Evolutionary conservation across 2,888 invertebrate genomes (phyloP), one percentile per base, ranked within the genome.

Genomic region (Brachycybe producta): DNA sequence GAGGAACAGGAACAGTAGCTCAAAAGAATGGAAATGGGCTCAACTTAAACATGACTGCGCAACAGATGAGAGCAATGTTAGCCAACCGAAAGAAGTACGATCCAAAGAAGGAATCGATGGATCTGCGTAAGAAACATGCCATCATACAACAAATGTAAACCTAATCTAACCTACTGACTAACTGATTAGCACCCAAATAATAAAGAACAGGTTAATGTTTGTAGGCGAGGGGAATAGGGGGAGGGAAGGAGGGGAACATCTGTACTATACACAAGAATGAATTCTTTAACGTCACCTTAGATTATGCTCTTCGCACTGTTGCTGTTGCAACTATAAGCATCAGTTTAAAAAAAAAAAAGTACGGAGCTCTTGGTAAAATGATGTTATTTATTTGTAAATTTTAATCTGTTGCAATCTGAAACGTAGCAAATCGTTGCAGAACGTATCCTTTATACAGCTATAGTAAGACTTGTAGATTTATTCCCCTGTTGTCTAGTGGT

Each of bases 71-170:
- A 50, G 87, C 85, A 49, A 80, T 84, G 61, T 72, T 90, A 58
- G 83, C 85, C 43, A 79, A 82, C 53, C 84, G 80, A 67, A 90
- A 88, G 70, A 86, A 85, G 68, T 78, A 82, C 65, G 88, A 90
- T 69, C 87, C 90, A 36, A 88, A 88, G 70, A 86, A 84, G 67
- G 84, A 86, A 64, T 78, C 79, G 43, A 81, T 91, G 72, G 88
- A 88, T 72, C 80, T 90, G 65, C 83, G 84, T 69, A 84, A 86
- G 73, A 90, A 90, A 72, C 88, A 87, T 66, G 87, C 90, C 67
- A 90, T 91, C 66, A 84, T 91, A 59, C 87, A 90, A 70, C 87
- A 90, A 73, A 78, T 90, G 68, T 90, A 79, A 61, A 56, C 7
- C 32, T n/a, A 32, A 11, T n/a, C 11, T n/a, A 11, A 32, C 32